A percentile compares a stretch with the other conserved stretches of the same genome.
Evolutionary conservation across 2,888 invertebrate species (phyloP).

Genomic region (Metopia argyrocephala): DNA sequence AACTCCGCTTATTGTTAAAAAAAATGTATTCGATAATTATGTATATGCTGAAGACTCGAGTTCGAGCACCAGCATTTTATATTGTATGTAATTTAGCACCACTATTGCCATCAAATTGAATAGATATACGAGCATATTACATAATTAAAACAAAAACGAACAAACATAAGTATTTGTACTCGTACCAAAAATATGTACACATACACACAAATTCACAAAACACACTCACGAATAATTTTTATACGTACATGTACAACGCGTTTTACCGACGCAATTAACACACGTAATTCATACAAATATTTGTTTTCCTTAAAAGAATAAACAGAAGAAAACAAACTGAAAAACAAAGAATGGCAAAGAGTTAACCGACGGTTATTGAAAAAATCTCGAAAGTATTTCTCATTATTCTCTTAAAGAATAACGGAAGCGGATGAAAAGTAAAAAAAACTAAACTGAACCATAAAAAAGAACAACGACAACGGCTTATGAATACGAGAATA

Average conservation of each 20-base stretch:
- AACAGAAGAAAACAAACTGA: background rate
- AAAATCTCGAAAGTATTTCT: slow-evolving; percentile 11
- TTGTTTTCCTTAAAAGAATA: background rate
- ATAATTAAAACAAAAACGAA: background rate
- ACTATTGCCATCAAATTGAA: slow-evolving; percentile 3
- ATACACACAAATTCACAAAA: background rate
- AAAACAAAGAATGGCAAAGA: background rate
- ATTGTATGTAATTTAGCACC: background rate
- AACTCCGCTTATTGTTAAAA: no score
- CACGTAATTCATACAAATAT: background rate
- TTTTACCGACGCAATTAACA: slow-evolving; percentile 41
- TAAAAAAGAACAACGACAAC: slow-evolving; percentile 17
- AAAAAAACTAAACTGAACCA: background rate
- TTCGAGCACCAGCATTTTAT: no score
- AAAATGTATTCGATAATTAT: no score
- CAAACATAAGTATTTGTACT: background rate
- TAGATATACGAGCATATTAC: background rate
- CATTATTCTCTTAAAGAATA: background rate
- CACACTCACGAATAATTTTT: background rate
- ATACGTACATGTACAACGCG: slow-evolving; percentile 44
- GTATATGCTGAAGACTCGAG: no score
- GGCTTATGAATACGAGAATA: slow-evolving; percentile 27
- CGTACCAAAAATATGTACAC: background rate
- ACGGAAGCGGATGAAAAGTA: slow-evolving; percentile 16
- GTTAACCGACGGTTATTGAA: slow-evolving; percentile 37